A percentile compares a stretch with the other conserved stretches of the same genome.
These are phyloP conservation scores for Ommatoiulus sabulosus DNA, from an alignment of 2,888 invertebrate genomes.

Conservation along the genomic window DNA sequence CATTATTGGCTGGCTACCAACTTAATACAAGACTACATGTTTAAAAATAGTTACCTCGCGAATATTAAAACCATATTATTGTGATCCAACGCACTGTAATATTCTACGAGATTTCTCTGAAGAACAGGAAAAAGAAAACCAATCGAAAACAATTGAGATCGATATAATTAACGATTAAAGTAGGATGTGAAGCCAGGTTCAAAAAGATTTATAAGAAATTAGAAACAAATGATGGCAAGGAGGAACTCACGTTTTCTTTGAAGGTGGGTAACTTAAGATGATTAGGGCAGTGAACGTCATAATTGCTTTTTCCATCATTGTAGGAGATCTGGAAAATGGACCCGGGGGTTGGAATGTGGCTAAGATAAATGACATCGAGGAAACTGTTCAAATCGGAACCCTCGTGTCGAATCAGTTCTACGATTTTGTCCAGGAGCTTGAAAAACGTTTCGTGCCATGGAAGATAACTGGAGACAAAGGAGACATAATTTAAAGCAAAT, in stretches of 20 bases:
- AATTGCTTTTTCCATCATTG: conserved; percentile 65
- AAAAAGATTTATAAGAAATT: too few species aligned
- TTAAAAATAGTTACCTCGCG: conserved; percentile 73
- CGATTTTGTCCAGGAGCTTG: conserved; percentile 84
- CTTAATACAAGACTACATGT: conserved; percentile 62
- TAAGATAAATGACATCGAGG: conserved; percentile 76
- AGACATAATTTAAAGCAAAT: background rate
- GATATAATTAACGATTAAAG: too few species aligned
- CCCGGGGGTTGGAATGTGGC: conserved; percentile 78
- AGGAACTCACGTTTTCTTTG: conserved; percentile 88
- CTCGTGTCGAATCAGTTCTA: conserved; percentile 75
- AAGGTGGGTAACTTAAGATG: conserved; percentile 90
- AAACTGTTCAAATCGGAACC: conserved; percentile 73
- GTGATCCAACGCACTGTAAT: conserved; percentile 96
- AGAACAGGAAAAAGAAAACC: background rate
- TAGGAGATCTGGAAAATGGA: conserved; percentile 70
- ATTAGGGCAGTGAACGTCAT: conserved; percentile 82
- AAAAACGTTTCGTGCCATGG: conserved; percentile 98
- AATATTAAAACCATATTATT: conserved; percentile 96
- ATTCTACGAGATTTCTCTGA: conserved; percentile 96
- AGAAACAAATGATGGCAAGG: too few species aligned
- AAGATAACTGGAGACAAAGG: conserved; percentile 76
- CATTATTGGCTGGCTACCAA: background rate
- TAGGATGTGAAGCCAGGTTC: too few species aligned
- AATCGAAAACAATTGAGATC: too few species aligned